phyloP scores from a whole-genome alignment of 2,888 invertebrate species.

The Diaphora mendica region DNA sequence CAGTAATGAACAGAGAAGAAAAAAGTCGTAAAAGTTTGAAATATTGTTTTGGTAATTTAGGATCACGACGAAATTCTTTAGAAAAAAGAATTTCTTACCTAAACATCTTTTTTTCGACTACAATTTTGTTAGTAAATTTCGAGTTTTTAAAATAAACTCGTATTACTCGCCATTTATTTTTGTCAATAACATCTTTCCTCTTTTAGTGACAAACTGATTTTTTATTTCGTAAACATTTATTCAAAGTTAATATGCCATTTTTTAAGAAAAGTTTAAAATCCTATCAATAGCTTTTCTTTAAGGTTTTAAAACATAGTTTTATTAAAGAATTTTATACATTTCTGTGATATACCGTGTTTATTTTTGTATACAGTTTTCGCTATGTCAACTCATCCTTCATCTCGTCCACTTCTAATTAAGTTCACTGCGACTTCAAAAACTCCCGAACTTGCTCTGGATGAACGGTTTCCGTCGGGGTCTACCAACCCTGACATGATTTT shows the following conservation, averaged over 20 bases:
- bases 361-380: not conserved
- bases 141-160: not conserved
- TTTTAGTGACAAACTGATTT: not conserved
- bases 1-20: too few species aligned
- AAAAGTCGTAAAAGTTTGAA: too few species aligned
- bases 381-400: not conserved
- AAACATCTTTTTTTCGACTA: too few species aligned
- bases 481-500: too few species aligned
- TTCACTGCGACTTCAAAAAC: not conserved
- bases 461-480: not conserved
- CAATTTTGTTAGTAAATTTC: not conserved
- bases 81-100: too few species aligned
- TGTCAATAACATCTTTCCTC: not conserved
- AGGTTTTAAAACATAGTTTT: not conserved
- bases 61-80: too few species aligned
- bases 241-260: too few species aligned
- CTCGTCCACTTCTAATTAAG: not conserved
- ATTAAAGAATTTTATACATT: not conserved
- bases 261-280: not conserved
- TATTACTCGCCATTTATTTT: too few species aligned
- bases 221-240: too few species aligned
- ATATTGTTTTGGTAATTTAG: too few species aligned
- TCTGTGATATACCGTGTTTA: not conserved
- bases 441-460: not conserved
- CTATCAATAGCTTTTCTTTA: too few species aligned